Evolutionary conservation across 2,888 invertebrate species (phyloP), one percentile per base, ranked within the genome.

Genomic region (Pheosia gnoma): DNA sequence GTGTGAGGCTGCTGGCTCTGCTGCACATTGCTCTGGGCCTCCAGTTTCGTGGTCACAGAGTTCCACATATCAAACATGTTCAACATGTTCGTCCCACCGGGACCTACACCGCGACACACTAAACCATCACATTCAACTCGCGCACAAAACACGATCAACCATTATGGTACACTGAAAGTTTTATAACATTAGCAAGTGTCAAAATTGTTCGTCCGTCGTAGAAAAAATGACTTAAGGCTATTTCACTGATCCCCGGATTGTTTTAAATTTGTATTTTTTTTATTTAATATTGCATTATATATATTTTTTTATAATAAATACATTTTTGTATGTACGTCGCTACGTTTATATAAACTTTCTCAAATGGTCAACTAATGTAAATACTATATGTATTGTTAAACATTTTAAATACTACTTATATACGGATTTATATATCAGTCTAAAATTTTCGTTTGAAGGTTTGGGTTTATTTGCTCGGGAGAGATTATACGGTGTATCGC

Each of bases 31-130:
- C 94, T 95, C 86, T 96, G 95, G 73, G 94, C 91, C 88, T 96
- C 96, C 95, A 96, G 87, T 93, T 96, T 96, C 77, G 95, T 95
- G 92, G 94, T 95, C 85, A 96, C 96, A 86, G 95, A 95, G 94
- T 95, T 96, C 96, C 96, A 96, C 96, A 96, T 96, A 92, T 96
- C 96, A 92, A 96, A 96, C 96, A 96, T 96, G 88, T 95, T 96
- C 84, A 93, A 83, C 93, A 93, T 93, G 73, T 78, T 91, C 82
- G 84, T 84, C 82, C 86, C 82, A 66, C 69, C 60, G 8, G 75
- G 72, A 75, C 75, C 70, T 65, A 75, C 72, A 72, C 68, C 71
- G 68, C 45, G 9, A 85, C 87, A 82, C 75, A 68, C 78, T 60
- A 54, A 61, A 72, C 67, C 75, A 75, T 75, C 69, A 74, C 80